Evolutionary conservation across 2,113 vertebrate species (phyloP).

Genomic region (Chunga burmeisteri): DNA sequence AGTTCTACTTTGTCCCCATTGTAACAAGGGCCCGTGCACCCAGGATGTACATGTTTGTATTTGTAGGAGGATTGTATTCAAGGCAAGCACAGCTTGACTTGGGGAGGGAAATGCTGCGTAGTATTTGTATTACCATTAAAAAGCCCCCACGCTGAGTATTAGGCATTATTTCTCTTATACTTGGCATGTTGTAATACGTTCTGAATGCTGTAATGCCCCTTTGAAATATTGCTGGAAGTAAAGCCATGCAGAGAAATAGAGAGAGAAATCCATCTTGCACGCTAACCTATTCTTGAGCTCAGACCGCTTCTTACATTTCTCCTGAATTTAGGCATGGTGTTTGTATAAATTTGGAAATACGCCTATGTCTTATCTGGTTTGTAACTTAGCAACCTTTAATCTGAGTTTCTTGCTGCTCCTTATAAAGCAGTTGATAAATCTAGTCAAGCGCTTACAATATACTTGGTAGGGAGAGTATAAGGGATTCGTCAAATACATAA

Average conservation of each 20-base stretch:
- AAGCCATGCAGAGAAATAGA: slow-evolving; percentile 17
- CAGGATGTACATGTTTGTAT: slow-evolving; percentile 31
- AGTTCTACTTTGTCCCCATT: slow-evolving; percentile 21
- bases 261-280: slow-evolving; percentile 43
- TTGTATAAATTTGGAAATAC: slow-evolving; percentile 63
- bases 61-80: slow-evolving; percentile 48
- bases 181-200: slow-evolving; percentile 28
- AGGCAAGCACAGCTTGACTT: slow-evolving; percentile 28
- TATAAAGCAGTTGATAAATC: slow-evolving; percentile 47
- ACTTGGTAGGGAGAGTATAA: slow-evolving; percentile 9
- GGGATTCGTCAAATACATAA: not conserved
- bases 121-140: slow-evolving; percentile 63
- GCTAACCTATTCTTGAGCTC: slow-evolving; percentile 30
- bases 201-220: slow-evolving; percentile 34
- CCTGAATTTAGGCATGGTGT: slow-evolving; percentile 45
- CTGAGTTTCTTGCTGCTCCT: slow-evolving; percentile 38
- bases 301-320: not conserved
- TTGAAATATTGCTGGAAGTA: slow-evolving; percentile 51
- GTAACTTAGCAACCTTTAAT: slow-evolving; percentile 73
- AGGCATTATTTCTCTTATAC: slow-evolving; percentile 49
- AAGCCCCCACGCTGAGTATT: slow-evolving; percentile 53
- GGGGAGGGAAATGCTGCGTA: slow-evolving; percentile 34
- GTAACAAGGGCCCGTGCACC: not conserved
- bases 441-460: not conserved
- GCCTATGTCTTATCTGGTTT: slow-evolving; percentile 58